phyloP scores from a whole-genome alignment of 2,888 invertebrate genomes.

The Julus scanicus region DNA sequence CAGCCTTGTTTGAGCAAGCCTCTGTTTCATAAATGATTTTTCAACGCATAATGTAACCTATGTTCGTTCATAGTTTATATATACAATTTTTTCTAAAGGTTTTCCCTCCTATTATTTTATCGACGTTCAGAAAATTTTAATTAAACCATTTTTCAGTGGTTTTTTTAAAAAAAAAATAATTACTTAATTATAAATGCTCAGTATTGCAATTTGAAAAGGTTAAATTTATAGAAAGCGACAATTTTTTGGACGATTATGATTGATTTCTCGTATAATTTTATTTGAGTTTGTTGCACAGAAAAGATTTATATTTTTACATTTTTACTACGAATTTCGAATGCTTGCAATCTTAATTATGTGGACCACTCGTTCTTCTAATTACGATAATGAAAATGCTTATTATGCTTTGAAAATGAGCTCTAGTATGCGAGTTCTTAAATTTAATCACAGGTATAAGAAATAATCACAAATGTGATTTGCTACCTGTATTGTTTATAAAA shows the following conservation, averaged over 20 bases:
- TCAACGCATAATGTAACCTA: background rate
- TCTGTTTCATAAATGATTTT: slow-evolving; percentile 22
- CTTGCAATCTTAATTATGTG: background rate
- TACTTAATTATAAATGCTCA: background rate
- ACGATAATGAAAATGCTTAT: background rate
- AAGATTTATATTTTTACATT: background rate
- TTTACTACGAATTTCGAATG: background rate
- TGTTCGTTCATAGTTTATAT: background rate
- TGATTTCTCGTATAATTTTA: background rate
- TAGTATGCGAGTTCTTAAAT: too few species aligned
- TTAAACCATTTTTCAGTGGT: background rate
- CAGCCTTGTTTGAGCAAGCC: slow-evolving; percentile 64
- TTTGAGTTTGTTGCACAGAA: background rate
- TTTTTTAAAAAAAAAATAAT: background rate
- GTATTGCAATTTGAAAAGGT: background rate
- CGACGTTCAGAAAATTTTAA: background rate
- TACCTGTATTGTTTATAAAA: background rate
- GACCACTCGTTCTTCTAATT: background rate
- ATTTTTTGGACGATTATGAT: background rate
- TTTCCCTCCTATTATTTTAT: background rate
- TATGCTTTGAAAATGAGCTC: background rate
- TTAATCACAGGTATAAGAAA: background rate
- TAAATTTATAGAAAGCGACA: background rate
- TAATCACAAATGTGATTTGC: background rate
- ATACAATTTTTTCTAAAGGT: background rate